Evolutionary conservation across 2,113 vertebrate genomes (phyloP), one percentile per base, ranked within the genome.

Genomic region (Fulmarus glacialis): DNA sequence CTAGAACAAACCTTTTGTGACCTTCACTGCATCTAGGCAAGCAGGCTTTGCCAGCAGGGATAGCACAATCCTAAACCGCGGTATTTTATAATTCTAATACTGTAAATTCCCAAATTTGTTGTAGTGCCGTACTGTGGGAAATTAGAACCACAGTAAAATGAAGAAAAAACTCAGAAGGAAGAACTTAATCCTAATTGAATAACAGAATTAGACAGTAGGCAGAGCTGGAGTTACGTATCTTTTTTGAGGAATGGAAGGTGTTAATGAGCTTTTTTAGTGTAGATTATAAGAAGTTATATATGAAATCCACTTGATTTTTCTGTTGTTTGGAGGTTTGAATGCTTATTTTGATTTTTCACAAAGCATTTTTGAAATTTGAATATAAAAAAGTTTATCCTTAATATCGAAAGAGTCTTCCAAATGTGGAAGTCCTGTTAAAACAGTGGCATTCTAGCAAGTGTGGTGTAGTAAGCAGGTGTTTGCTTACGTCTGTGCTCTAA

Each of bases 1-100:
- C 30, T 66, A 1, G 27, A 42, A 62, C 30, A 59, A 92, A 64
- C 21, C 9, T 58, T 62, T 34, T 55, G 45, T 66, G 50, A 74
- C 55, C 36, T 38, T 1, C 0, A 0, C 36, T 67, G 45, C 29
- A 26, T 3, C 1, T 34, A 59, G 29, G 26, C 21, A 19, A 79
- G 64, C 22, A 42, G 48, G 42, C 23, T 71, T 77, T 93, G 30
- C 42, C 73, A 71, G 50, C 47, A 70, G 30, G 18, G 27, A 4
- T 84, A 71, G 42, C 16, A 8, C 8, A 66, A 59, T 34, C 48
- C 30, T 77, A 56, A 93, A 47, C 15, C 16, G 52, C 15, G 66
- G 38, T 38, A 30, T 68, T 64, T 92, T 19, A 23, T 38, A 40
- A 5, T 75, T 87, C 12, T 52, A 32, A 40, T 58, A 6, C 38